Evolutionary conservation across 2,888 invertebrate genomes (phyloP).

Genomic region (Nymphalis polychloros): DNA sequence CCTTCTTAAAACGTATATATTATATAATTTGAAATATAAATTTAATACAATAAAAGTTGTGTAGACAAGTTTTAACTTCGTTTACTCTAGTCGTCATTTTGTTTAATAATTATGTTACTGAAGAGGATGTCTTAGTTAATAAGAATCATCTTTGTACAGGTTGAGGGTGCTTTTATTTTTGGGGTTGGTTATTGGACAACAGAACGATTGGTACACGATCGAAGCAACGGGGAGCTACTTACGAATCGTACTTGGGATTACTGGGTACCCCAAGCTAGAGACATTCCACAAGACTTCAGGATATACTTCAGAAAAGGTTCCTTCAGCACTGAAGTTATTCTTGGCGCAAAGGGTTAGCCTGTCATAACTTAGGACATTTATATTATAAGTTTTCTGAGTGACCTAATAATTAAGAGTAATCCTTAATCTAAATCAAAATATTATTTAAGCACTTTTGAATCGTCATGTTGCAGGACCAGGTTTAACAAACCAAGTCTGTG

Average conservation of each 20-base stretch:
- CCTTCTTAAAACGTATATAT: no score
- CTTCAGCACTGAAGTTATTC: constrained; percentile 81
- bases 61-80: no score
- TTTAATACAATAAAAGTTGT: no score
- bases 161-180: constrained; percentile 89
- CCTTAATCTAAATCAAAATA: not conserved
- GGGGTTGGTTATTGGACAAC: constrained; percentile 86
- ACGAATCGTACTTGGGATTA: constrained; percentile 90
- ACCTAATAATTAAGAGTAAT: not conserved
- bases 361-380: no score
- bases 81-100: no score
- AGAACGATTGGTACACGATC: constrained; percentile 84
- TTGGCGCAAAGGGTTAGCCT: constrained; percentile 84
- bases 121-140: not conserved
- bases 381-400: no score
- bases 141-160: constrained; percentile 38
- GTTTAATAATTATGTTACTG: no score
- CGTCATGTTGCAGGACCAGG: no score
- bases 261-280: constrained; percentile 85
- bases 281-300: constrained; percentile 88
- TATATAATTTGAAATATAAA: no score
- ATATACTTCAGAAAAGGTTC: constrained; percentile 84
- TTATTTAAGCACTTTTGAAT: no score
- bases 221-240: constrained; percentile 83
- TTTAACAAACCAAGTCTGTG: no score